Percentiles rank a stretch among this genome's conserved stretches.
Conservation (phyloP, 2,888 invertebrate genomes). For the Globia sparganii region DNA sequence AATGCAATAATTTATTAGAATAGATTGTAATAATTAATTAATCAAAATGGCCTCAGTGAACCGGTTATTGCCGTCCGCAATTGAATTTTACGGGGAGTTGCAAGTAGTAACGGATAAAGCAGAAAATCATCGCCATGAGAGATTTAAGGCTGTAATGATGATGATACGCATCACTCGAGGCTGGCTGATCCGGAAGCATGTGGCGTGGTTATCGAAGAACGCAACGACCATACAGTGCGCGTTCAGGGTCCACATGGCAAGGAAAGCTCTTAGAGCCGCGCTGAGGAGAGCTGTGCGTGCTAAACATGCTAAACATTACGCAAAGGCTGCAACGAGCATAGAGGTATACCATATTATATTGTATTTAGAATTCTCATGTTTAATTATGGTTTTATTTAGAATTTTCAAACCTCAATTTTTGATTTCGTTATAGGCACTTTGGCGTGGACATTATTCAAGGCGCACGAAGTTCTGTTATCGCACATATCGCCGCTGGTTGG, state of each 20-base stretch:
- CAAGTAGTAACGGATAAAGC: slow-evolving; percentile 78
- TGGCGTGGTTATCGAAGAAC: slow-evolving; percentile 81
- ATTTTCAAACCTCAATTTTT: not conserved
- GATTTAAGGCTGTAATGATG: slow-evolving; percentile 79
- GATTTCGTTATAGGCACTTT: slow-evolving; percentile 75
- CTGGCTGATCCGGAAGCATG: slow-evolving; percentile 81
- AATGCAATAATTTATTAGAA: slow-evolving; percentile 17
- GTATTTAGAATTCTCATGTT: not conserved
- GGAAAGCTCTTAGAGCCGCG: slow-evolving; percentile 77
- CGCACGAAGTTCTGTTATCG: slow-evolving; percentile 83
- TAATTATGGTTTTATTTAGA: not conserved
- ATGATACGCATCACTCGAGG: slow-evolving; percentile 82
- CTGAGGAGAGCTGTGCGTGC: slow-evolving; percentile 80
- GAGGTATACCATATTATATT: slow-evolving; percentile 76
- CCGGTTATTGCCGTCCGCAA: slow-evolving; percentile 71
- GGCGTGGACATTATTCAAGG: slow-evolving; percentile 86
- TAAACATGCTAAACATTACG: slow-evolving; percentile 82
- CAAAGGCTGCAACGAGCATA: slow-evolving; percentile 78
- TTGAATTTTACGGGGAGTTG: slow-evolving; percentile 78
- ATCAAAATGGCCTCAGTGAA: slow-evolving; percentile 81
- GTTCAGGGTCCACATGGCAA: slow-evolving; percentile 79
- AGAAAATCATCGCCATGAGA: slow-evolving; percentile 73
- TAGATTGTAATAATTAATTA: slow-evolving; percentile 8
- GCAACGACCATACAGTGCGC: slow-evolving; percentile 85
- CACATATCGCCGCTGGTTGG: slow-evolving; percentile 84